A percentile compares a stretch with the other conserved stretches of the same genome.
Conservation (phyloP, 2,888 invertebrate species). For the Pardosa pseudoannulata region DNA sequence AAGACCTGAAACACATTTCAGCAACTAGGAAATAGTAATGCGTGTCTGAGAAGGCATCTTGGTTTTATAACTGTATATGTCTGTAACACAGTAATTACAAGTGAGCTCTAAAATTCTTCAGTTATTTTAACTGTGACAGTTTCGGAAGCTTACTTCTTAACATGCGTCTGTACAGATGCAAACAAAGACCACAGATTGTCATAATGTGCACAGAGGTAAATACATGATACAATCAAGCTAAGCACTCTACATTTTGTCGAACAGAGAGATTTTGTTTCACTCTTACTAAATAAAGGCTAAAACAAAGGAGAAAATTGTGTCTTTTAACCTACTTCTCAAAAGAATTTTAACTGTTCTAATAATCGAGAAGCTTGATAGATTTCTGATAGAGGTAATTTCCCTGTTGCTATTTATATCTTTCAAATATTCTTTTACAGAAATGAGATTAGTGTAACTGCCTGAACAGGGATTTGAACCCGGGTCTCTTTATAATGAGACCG, state of each 20-base stretch:
- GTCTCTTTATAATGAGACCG: too few relatives aligned
- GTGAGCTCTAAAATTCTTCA: conserved; percentile 59
- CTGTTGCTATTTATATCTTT: too few relatives aligned
- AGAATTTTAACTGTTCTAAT: too few relatives aligned
- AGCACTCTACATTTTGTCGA: conserved; percentile 45
- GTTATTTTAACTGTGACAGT: conserved; percentile 47
- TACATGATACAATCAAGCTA: conserved; percentile 35
- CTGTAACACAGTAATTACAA: conserved; percentile 55
- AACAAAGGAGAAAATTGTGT: too few relatives aligned
- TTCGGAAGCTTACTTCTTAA: conserved; percentile 39
- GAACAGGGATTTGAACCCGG: too few relatives aligned
- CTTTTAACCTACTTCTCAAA: too few relatives aligned
- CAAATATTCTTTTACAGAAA: too few relatives aligned
- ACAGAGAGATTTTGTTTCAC: too few relatives aligned
- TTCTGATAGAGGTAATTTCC: too few relatives aligned
- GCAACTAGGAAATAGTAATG: conserved; percentile 71
- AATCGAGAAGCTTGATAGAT: too few relatives aligned
- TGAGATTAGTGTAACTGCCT: too few relatives aligned
- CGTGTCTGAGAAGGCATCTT: conserved; percentile 67
- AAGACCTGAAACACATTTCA: conserved; percentile 65
- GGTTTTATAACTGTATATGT: conserved; percentile 63
- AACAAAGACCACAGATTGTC: conserved; percentile 68
- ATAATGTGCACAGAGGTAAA: conserved; percentile 63
- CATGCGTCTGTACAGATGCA: conserved; percentile 55
- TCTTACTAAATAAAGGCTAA: too few relatives aligned